Evolutionary conservation across 2,113 vertebrate genomes (phyloP), one percentile per base, ranked within the genome.

Genomic region (Smithornis capensis): DNA sequence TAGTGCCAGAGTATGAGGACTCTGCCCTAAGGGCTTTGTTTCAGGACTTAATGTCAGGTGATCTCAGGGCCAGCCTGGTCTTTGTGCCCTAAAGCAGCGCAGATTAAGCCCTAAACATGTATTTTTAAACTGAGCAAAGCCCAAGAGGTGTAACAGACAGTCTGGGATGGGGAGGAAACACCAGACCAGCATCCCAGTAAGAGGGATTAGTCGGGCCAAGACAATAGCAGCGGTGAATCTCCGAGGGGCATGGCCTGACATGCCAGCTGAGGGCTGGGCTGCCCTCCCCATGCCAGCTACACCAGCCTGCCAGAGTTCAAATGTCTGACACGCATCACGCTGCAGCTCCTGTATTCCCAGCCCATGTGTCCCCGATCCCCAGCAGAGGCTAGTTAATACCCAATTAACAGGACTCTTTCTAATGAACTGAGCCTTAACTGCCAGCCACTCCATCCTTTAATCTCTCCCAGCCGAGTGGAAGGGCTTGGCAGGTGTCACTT

Each of bases 341-440:
- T 16, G 56, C 93, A 88, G 94, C 87, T 93, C 94, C 94, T 76
- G 38, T 96, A 95, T 94, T 96, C 95, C 94, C 95, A 96, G 91
- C 87, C 93, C 96, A 92, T 95, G 95, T 96, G 95, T 96, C 95
- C 94, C 79, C 7, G 70, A 59, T 94, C 94, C 90, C 93, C 96
- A 94, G 75, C 95, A 95, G 96, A 95, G 96, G 87, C 94, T 87
- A 63, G 84, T 89, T 96, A 95, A 96, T 95, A 95, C 93, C 96
- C 95, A 96, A 97, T 97, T 96, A 96, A 97, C 93, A 68, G 94
- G 79, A 83, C 82, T 95, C 75, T 90, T 90, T 71, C 92, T 96
- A 96, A 96, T 75, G 94, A 97, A 95, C 95, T 52, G 75, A 93
- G 90, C 85, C 67, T 85, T 80, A 90, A 67, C 93, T 12, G 5